Conservation (phyloP, 2,888 invertebrate species). For the Lysandra coridon region DNA sequence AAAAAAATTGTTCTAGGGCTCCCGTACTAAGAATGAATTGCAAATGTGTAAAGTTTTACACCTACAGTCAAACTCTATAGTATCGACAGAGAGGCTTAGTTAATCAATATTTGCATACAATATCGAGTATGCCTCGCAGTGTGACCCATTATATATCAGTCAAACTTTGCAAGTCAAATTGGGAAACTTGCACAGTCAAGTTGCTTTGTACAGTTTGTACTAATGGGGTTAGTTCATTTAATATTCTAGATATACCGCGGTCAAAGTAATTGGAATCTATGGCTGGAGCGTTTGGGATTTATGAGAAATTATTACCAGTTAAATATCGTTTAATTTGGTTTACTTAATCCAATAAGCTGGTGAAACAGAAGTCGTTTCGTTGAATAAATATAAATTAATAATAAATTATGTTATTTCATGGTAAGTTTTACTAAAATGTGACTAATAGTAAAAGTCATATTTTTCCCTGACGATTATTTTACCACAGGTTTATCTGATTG, state of each 20-base stretch:
- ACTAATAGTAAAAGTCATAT: no score
- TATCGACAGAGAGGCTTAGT: neutral
- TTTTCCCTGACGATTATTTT: no score
- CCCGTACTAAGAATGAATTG: neutral
- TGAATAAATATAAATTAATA: no score
- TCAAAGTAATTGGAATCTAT: constrained; percentile 30
- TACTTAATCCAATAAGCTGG: neutral
- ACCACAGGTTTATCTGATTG: neutral
- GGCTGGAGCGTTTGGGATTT: neutral
- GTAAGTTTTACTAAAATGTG: no score
- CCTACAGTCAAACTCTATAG: neutral
- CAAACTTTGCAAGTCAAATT: constrained; percentile 46
- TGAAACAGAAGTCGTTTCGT: no score
- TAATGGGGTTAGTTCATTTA: constrained; percentile 34
- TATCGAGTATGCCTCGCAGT: constrained; percentile 34
- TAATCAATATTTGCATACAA: constrained; percentile 37
- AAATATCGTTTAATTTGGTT: constrained; percentile 7
- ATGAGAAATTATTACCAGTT: neutral
- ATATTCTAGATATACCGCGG: constrained; percentile 35
- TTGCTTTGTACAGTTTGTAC: constrained; percentile 42
- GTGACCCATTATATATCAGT: constrained; percentile 43
- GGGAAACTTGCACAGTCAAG: constrained; percentile 47
- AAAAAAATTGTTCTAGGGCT: no score
- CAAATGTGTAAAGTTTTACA: neutral
- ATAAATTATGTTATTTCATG: no score